phyloP scores from a whole-genome alignment of 2,797 vertebrate genomes.

The Trichosurus vulpecula region DNA sequence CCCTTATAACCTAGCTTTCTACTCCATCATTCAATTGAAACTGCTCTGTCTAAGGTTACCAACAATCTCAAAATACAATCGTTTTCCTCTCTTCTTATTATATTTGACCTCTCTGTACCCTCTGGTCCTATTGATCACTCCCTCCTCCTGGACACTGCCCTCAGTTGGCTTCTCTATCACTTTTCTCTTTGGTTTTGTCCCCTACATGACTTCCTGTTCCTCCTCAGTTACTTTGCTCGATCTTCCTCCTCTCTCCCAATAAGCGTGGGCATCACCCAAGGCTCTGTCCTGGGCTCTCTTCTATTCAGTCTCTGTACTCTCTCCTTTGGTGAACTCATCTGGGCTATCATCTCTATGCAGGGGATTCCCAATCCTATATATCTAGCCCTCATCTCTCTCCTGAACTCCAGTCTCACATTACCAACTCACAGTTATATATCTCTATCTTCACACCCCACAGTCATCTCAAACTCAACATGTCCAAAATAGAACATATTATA shows the following conservation, averaged over 20 bases:
- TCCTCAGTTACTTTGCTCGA: neutral
- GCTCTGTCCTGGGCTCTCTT: neutral
- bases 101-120: neutral
- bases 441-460: neutral
- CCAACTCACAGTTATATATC: neutral
- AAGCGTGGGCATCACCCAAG: neutral
- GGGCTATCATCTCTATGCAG: neutral
- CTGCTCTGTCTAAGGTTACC: neutral
- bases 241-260: neutral
- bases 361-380: neutral
- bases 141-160: neutral
- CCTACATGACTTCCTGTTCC: neutral
- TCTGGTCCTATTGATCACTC: neutral
- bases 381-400: neutral
- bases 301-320: neutral
- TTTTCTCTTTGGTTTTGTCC: neutral
- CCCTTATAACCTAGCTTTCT: neutral
- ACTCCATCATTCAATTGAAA: neutral
- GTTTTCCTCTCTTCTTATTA: neutral
- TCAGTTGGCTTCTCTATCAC: neutral
- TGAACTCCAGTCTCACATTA: neutral
- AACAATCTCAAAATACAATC: neutral
- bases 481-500: neutral
- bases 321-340: neutral
- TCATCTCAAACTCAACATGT: neutral